These are phyloP conservation scores for Teleopsis dalmanni DNA, from an alignment of 1,140 invertebrate genomes.

Conservation along the genomic window DNA sequence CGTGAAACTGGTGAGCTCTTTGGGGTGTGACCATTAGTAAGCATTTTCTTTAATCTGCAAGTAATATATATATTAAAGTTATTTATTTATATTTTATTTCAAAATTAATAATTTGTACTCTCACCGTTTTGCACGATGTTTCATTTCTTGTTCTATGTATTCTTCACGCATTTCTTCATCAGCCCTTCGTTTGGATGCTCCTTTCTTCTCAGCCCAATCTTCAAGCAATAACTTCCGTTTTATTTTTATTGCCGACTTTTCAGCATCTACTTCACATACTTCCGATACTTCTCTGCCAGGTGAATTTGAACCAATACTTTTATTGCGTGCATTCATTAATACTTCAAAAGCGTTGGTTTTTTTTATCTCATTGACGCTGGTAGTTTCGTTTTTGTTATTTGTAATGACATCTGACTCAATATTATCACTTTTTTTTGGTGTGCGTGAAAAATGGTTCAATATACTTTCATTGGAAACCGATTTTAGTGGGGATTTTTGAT, in stretches of 20 bases:
- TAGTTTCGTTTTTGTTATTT: neutral
- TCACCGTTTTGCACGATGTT: slow-evolving; percentile 49
- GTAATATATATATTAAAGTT: neutral
- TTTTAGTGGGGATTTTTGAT: slow-evolving; percentile 20
- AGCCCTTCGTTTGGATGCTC: slow-evolving; percentile 49
- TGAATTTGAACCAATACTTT: slow-evolving; percentile 54
- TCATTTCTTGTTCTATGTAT: slow-evolving; percentile 48
- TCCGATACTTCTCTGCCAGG: slow-evolving; percentile 46
- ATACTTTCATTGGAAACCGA: slow-evolving; percentile 19
- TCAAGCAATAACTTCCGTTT: slow-evolving; percentile 49
- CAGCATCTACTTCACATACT: slow-evolving; percentile 15
- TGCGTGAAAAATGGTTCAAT: slow-evolving; percentile 24
- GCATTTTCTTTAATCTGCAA: slow-evolving; percentile 35
- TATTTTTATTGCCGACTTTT: slow-evolving; percentile 42
- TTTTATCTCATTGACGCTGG: slow-evolving; percentile 4
- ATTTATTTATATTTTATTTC: neutral
- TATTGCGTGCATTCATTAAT: slow-evolving; percentile 56
- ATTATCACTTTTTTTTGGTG: slow-evolving; percentile 10
- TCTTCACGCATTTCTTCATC: slow-evolving; percentile 49
- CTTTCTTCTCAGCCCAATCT: slow-evolving; percentile 53
- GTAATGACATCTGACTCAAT: neutral
- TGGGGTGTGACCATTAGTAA: slow-evolving; percentile 10
- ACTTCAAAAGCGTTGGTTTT: slow-evolving; percentile 53
- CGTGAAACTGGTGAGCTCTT: neutral
- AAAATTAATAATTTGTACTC: neutral